phyloP scores from a whole-genome alignment of 2,113 vertebrate genomes.

The Physeter macrocephalus region DNA sequence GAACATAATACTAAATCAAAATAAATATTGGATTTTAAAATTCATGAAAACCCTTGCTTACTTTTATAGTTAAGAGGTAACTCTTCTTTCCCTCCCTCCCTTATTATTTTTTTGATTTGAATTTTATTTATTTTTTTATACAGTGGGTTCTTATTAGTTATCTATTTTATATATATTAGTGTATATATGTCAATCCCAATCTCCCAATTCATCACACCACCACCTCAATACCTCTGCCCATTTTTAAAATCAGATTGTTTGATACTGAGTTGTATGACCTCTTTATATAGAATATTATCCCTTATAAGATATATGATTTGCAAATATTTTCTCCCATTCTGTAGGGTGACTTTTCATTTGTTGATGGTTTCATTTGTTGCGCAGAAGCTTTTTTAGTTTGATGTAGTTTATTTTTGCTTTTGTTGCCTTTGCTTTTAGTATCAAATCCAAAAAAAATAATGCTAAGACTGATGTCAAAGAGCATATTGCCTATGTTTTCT shows the following conservation, averaged over 20 bases:
- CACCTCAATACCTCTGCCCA: neutral
- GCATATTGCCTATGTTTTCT: neutral
- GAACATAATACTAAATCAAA: neutral
- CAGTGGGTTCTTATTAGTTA: neutral
- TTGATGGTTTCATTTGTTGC: neutral
- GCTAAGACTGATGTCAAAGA: neutral
- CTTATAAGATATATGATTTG: neutral
- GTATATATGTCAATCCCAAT: neutral
- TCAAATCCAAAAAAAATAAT: neutral
- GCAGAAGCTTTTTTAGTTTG: neutral
- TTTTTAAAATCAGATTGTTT: neutral
- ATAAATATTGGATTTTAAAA: neutral
- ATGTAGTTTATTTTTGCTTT: neutral
- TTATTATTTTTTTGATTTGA: neutral
- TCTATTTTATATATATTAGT: neutral
- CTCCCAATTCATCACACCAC: neutral
- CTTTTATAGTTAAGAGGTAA: neutral
- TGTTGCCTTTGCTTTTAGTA: neutral
- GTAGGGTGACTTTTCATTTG: neutral
- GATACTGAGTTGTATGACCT: neutral
- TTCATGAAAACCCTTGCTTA: neutral
- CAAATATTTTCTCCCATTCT: neutral
- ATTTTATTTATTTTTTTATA: too few species aligned
- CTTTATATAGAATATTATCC: neutral
- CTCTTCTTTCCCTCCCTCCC: neutral